Conservation (phyloP, 1,140 invertebrate species). For the Trichogramma pretiosum region DNA sequence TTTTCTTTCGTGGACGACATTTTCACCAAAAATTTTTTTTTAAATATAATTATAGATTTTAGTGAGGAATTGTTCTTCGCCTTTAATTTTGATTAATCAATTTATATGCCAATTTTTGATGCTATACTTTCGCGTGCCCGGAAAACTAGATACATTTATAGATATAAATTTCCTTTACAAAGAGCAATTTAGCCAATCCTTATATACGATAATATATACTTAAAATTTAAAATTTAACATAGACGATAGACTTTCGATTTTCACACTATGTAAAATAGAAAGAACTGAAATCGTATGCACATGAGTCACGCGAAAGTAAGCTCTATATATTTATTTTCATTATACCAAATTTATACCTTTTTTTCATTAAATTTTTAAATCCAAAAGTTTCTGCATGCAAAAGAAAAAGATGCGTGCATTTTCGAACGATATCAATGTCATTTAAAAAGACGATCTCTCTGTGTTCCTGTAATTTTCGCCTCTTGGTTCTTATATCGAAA, state of each 20-base stretch:
- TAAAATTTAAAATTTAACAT: neutral
- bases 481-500: too few species aligned
- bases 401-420: conserved; percentile 29
- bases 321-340: neutral
- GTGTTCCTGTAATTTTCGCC: conserved; percentile 1
- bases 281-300: neutral
- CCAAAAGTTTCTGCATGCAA: conserved; percentile 23
- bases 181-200: conserved; percentile 1
- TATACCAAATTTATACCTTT: conserved; percentile 4
- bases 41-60: conserved; percentile 13
- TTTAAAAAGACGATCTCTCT: conserved; percentile 14
- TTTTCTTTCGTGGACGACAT: conserved; percentile 22
- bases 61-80: conserved; percentile 27
- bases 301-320: conserved; percentile 2
- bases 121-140: neutral
- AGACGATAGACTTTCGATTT: conserved; percentile 5
- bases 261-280: conserved; percentile 6
- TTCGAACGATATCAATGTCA: conserved; percentile 3
- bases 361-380: conserved; percentile 24
- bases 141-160: neutral
- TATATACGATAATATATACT: conserved; percentile 2
- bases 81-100: too few species aligned
- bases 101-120: conserved; percentile 5
- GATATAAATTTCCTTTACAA: neutral
- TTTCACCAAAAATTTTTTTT: conserved; percentile 22